Base-by-base conservation (phyloP, 1,140 invertebrate genomes). In the Oryzaephilus surinamensis region DNA sequence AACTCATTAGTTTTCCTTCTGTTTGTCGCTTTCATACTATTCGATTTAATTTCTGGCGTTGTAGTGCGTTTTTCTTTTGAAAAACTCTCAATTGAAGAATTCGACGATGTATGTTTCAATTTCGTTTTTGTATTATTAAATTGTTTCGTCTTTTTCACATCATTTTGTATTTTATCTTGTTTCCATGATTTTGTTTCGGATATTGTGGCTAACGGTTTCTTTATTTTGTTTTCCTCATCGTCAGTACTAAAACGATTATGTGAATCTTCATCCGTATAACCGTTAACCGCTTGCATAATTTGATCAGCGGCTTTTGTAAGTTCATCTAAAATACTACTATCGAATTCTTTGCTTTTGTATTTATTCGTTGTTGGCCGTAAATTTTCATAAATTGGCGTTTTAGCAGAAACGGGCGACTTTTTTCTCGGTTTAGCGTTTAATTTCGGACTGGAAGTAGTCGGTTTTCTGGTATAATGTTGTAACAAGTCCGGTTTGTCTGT, bases 301-400 rank as follows among this genome's bases (percentile, higher is more conserved):
- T 70, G 59, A 54, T 70, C 67, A 5, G 69, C 69, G 10, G 69
- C 67, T 50, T 62, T 65, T 4, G 67, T 71, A 28, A 71, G 48
- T 45, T 70, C 67, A 29, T 69, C 66, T 29, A 71, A 50, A 28
- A 71, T 68, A 49, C 50, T 40, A 52, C 47, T 52, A 43, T 60
- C 56, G 26, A 61, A 61, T 26, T 60, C 48, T 26, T 35, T 46
- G 6, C 21, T 42, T 30, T 51, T 46, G 3, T 13, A 20, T 30
- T 38, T 30, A 29, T 41, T 48, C 8, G 29, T 43, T 6, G 38
- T 19, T 20, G 41, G 33, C 5, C 46, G 45, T 7, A 60, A 31
- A 31, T 62, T 62, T 47, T 60, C 57, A 38, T 62, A 62, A 24
- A 62, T 54, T 6, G 52, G 60, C 16, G 28, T 21, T 20, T 36